Conservation (phyloP, 2,113 vertebrate species). For the Toxostoma redivivum region DNA sequence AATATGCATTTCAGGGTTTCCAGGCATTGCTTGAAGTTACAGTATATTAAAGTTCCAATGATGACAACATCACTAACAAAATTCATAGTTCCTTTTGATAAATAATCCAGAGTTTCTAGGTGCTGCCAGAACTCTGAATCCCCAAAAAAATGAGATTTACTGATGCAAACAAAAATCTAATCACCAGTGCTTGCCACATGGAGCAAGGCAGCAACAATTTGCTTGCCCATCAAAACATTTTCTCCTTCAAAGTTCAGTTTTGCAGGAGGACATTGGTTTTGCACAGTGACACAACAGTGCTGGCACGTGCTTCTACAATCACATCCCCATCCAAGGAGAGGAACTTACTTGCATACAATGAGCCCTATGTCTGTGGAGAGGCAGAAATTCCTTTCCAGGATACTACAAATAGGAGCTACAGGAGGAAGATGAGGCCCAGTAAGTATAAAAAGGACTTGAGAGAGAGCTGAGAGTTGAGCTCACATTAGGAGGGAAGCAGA, state of each 20-base stretch:
- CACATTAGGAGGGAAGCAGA: slow-evolving; percentile 78
- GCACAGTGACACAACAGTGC: not conserved
- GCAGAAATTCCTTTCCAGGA: slow-evolving; percentile 11
- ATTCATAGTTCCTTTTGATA: not conserved
- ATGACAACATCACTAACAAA: not conserved
- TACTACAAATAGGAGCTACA: slow-evolving; percentile 24
- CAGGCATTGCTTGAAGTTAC: not conserved
- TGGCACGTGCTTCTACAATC: not conserved
- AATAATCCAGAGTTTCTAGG: not conserved
- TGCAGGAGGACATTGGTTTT: not conserved
- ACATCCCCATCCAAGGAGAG: not conserved
- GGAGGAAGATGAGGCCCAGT: slow-evolving; percentile 33
- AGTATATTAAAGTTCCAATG: not conserved
- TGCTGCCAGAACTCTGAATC: not conserved
- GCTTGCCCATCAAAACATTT: not conserved
- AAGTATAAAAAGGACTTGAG: slow-evolving; percentile 55
- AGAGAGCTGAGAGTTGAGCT: slow-evolving; percentile 76
- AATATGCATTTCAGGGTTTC: not conserved
- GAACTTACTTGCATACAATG: slow-evolving; percentile 19
- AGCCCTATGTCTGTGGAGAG: slow-evolving; percentile 19
- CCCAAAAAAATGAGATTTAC: not conserved
- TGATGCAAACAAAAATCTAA: not conserved
- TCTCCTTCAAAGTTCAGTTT: not conserved
- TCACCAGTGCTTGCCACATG: not conserved
- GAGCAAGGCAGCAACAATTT: not conserved